A percentile compares a stretch with the other conserved stretches of the same genome.
phyloP scores from a whole-genome alignment of 1,140 invertebrate genomes.

The Carposina sasakii region DNA sequence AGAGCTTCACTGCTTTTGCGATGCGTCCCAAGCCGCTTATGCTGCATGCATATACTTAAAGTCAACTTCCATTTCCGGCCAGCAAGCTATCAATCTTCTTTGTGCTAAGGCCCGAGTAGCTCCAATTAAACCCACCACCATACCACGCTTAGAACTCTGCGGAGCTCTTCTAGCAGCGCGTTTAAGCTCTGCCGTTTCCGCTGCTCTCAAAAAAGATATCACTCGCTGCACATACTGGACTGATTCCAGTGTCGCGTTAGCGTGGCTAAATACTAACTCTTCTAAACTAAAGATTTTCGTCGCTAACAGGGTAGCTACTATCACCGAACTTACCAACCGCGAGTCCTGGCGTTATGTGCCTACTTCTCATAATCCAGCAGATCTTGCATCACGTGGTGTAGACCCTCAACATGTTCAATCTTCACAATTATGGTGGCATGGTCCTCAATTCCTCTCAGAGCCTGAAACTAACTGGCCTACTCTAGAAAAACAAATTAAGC shows the following conservation, averaged over 20 bases:
- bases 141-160: constrained; percentile 9
- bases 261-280: constrained; percentile 4
- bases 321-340: neutral
- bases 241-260: constrained; percentile 11
- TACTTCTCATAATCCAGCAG: neutral
- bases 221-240: constrained; percentile 3
- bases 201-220: neutral
- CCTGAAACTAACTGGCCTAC: neutral
- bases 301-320: constrained; percentile 3
- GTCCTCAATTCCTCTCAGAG: neutral
- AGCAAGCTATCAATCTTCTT: neutral
- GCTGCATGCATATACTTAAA: constrained; percentile 4
- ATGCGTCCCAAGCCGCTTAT: constrained; percentile 4
- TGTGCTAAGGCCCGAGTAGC: constrained; percentile 13
- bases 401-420: neutral
- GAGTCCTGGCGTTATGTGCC: constrained; percentile 17
- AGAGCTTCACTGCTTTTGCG: constrained; percentile 8
- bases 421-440: neutral
- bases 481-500: neutral
- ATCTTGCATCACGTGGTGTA: neutral
- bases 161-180: constrained; percentile 9
- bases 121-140: constrained; percentile 5
- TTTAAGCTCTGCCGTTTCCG: neutral
- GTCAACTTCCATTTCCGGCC: neutral
- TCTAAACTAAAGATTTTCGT: constrained; percentile 12